These are phyloP conservation scores for Xestia rhomboidea DNA, from an alignment of 2,888 invertebrate genomes.

Conservation along the genomic window DNA sequence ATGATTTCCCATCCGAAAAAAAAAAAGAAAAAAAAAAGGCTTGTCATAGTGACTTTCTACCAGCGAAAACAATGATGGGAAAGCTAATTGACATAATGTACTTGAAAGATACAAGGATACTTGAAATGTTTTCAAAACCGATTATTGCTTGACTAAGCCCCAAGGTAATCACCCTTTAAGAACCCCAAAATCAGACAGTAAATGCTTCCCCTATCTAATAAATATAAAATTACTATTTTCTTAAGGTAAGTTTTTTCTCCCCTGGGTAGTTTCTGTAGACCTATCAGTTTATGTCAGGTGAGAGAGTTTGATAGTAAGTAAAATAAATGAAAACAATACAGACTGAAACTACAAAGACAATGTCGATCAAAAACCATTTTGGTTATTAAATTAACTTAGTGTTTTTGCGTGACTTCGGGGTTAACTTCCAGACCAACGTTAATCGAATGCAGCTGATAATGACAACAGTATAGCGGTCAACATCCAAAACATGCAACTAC, in stretches of 20 bases:
- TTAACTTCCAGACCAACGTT: too few relatives aligned
- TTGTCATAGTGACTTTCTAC: neutral
- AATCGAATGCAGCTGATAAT: neutral
- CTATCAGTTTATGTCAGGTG: constrained; percentile 15
- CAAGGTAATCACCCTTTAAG: neutral
- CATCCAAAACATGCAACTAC: neutral
- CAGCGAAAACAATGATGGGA: neutral
- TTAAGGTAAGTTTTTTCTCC: neutral
- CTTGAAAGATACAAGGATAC: too few relatives aligned
- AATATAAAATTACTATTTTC: neutral
- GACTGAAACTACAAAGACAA: neutral
- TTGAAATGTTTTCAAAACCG: too few relatives aligned
- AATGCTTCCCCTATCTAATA: neutral
- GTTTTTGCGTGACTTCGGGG: neutral
- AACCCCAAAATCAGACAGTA: neutral
- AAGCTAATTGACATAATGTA: neutral
- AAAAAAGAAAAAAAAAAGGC: too few relatives aligned
- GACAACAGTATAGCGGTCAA: neutral
- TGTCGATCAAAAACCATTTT: neutral
- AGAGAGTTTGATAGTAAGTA: constrained; percentile 13
- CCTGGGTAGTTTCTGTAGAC: neutral
- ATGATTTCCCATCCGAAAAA: too few relatives aligned
- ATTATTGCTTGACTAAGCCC: too few relatives aligned
- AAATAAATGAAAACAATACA: constrained; percentile 10
- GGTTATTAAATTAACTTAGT: neutral